Percentiles rank a stretch among this genome's conserved stretches.
These are phyloP conservation scores for Idaea dimidiata DNA, from an alignment of 2,888 invertebrate genomes.

Conservation along the genomic window DNA sequence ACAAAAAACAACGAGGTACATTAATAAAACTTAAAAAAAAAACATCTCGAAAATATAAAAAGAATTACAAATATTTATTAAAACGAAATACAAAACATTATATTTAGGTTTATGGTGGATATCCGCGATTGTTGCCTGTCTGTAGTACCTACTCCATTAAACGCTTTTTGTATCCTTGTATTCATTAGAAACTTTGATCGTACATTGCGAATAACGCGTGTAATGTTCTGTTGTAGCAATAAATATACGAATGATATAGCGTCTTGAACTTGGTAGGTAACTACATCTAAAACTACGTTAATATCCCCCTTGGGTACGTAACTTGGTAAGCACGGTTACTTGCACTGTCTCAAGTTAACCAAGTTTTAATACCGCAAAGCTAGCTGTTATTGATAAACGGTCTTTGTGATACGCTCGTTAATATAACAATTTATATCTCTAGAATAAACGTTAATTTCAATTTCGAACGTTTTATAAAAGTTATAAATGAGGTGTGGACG, in stretches of 20 bases:
- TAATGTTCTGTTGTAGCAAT: slow-evolving; percentile 13
- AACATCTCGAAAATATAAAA: too few species aligned
- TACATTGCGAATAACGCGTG: slow-evolving; percentile 5
- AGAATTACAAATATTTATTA: too few species aligned
- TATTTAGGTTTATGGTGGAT: too few species aligned
- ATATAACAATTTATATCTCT: slow-evolving; percentile 13
- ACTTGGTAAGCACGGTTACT: slow-evolving; percentile 31
- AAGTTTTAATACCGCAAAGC: slow-evolving; percentile 35
- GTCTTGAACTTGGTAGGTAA: slow-evolving; percentile 23
- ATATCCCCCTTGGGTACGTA: slow-evolving; percentile 31
- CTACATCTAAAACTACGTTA: slow-evolving; percentile 30
- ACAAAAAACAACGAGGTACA: too few species aligned
- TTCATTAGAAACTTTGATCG: slow-evolving; percentile 4
- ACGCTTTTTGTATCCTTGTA: slow-evolving; percentile 1
- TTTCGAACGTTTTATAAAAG: slow-evolving; percentile 3
- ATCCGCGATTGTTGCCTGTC: too few species aligned
- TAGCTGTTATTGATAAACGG: slow-evolving; percentile 32
- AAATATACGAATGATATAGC: slow-evolving; percentile 28
- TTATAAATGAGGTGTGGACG: slow-evolving; percentile 15
- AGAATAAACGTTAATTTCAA: slow-evolving; percentile 15
- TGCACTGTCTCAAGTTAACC: slow-evolving; percentile 33
- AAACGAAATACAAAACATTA: too few species aligned
- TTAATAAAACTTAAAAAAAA: too few species aligned
- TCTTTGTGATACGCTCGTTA: slow-evolving; percentile 23
- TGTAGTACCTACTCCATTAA: neutral